Conservation (phyloP, 2,113 vertebrate genomes). For the Micronycteris hirsuta region DNA sequence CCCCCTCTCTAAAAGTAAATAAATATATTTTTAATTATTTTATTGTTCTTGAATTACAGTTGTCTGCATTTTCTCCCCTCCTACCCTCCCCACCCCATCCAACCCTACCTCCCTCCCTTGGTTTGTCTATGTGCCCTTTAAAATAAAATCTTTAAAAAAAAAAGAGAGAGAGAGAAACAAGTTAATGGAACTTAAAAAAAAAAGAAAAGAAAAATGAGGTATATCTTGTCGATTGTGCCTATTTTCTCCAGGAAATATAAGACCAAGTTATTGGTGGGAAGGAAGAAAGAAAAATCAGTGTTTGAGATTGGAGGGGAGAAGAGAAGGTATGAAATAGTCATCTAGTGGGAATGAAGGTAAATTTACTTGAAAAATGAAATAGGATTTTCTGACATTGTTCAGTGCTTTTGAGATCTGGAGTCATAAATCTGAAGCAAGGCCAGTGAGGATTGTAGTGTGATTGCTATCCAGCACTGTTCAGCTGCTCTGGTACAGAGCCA, state of each 20-base stretch:
- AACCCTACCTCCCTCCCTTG: too few relatives aligned
- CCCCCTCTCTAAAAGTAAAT: too few relatives aligned
- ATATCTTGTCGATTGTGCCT: background rate
- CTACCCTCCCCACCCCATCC: too few relatives aligned
- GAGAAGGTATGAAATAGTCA: background rate
- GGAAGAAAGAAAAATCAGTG: background rate
- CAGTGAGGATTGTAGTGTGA: background rate
- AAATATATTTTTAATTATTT: too few relatives aligned
- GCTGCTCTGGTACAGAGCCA: background rate
- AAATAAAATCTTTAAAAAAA: too few relatives aligned
- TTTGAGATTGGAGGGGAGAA: background rate
- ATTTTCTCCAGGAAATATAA: constrained; percentile 17
- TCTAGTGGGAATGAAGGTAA: background rate
- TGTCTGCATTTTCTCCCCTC: too few relatives aligned
- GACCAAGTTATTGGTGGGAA: background rate
- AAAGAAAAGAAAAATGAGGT: background rate
- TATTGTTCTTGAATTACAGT: too few relatives aligned
- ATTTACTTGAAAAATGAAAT: background rate
- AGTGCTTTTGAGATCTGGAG: background rate
- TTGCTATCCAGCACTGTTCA: background rate
- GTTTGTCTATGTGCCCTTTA: too few relatives aligned
- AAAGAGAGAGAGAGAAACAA: too few relatives aligned
- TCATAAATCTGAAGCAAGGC: background rate
- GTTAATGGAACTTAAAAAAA: too few relatives aligned
- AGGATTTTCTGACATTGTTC: background rate